Base-by-base conservation (phyloP, 2,113 vertebrate species). In the Cyanocitta stelleri region DNA sequence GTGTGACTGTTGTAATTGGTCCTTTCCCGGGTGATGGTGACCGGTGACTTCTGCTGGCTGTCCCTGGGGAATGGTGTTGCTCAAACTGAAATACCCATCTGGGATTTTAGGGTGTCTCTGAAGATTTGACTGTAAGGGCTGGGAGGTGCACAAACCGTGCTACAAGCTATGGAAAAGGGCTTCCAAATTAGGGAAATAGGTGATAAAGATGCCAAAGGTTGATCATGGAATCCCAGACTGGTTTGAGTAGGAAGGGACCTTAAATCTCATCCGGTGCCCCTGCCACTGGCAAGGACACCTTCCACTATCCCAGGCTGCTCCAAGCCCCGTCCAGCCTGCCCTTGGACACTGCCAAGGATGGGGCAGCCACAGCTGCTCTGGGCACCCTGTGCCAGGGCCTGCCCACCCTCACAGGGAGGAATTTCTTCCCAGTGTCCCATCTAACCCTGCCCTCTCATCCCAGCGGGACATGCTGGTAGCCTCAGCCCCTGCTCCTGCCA, bases 121-220 rank as follows among this genome's bases (percentile, higher is more conserved):
- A 54, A 43, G 32, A 21, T 63, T 12, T 41, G 19, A 13, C 43
- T 67, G 10, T 1, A 8, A 41, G 63, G 61, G 44, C 52, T 86
- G 1, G 0, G 24, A 37, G 43, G 3, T 48, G 21, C 22, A 10
- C n/a, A 32, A 10, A 39, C n/a, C 0, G 1, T 15, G 51, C 23
- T 22, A 16, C 2, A 2, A 7, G 13, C 23, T 39, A 1, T 0
- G 4, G 39, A 56, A 49, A 33, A 26, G 10, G 35, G 16, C 39
- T 37, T 72, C 39, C 33, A 27, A 0, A 52, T 5, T 13, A 18
- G 7, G 1, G 7, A 32, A 30, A 9, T 2, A 16, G 30, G 3
- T 13, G 23, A 14, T 46, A 19, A 46, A 52, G 52, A 11, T 59
- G 22, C 22, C 83, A 10, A 7, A 10, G 32, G 26, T 14, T 44